These are phyloP conservation scores for Mus spretus DNA, from an alignment of 2,797 vertebrate genomes.

Conservation along the genomic window DNA sequence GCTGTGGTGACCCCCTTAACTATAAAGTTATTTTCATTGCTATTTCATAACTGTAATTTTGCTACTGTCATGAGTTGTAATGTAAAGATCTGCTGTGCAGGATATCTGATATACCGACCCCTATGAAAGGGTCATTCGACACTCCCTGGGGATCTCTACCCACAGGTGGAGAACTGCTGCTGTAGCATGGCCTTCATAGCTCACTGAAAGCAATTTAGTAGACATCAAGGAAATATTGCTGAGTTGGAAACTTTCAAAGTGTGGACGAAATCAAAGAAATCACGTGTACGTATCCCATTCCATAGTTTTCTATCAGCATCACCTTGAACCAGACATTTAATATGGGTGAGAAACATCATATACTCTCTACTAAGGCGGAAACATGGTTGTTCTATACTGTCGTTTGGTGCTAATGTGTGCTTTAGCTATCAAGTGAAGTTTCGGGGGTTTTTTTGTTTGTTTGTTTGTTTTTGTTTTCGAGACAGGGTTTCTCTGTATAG, in stretches of 20 bases:
- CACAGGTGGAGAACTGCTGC: not conserved
- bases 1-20: not conserved
- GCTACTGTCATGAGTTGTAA: not conserved
- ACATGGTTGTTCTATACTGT: not conserved
- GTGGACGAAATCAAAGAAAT: constrained; percentile 32
- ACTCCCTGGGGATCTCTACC: not conserved
- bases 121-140: not conserved
- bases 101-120: not conserved
- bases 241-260: not conserved
- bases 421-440: not conserved
- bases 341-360: not conserved
- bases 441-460: too few relatives aligned
- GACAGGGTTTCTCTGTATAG: too few relatives aligned
- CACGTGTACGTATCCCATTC: not conserved
- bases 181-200: not conserved
- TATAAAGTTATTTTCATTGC: not conserved
- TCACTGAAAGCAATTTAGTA: constrained; percentile 21
- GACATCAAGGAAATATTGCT: not conserved
- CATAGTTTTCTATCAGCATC: not conserved
- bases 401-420: not conserved
- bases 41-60: not conserved
- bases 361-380: not conserved
- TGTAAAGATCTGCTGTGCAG: not conserved
- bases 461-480: too few relatives aligned
- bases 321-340: not conserved